These are phyloP conservation scores for Clarias batrachus DNA, from an alignment of 2,113 vertebrate genomes.

Conservation along the genomic window DNA sequence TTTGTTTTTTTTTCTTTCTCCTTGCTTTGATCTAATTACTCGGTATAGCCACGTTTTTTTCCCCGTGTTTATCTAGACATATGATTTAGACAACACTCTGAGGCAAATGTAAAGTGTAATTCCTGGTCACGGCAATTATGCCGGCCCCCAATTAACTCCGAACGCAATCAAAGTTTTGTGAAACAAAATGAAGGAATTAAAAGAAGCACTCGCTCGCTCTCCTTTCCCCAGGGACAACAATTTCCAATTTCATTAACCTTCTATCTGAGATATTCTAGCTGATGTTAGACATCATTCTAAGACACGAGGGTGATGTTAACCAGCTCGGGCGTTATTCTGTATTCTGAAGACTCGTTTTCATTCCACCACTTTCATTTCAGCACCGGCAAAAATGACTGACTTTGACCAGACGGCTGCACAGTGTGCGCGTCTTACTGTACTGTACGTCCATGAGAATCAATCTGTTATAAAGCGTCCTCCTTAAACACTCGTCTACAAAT, in stretches of 20 bases:
- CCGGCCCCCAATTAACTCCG: slow-evolving; percentile 6
- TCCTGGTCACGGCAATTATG: slow-evolving; percentile 20
- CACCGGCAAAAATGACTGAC: slow-evolving; percentile 33
- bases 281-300: slow-evolving; percentile 12
- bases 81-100: slow-evolving; percentile 19
- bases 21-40: slow-evolving; percentile 8
- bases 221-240: slow-evolving; percentile 6
- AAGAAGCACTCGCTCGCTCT: neutral
- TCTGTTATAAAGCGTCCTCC: slow-evolving; percentile 12
- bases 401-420: slow-evolving; percentile 25
- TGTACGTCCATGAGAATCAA: slow-evolving; percentile 36
- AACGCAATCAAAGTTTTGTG: slow-evolving; percentile 35
- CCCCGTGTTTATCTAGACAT: slow-evolving; percentile 7
- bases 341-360: slow-evolving; percentile 27
- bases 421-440: slow-evolving; percentile 16
- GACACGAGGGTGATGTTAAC: slow-evolving; percentile 8
- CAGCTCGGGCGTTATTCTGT: neutral
- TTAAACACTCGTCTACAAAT: slow-evolving; percentile 22
- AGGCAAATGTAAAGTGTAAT: slow-evolving; percentile 18
- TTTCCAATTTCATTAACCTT: slow-evolving; percentile 43
- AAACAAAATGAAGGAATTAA: slow-evolving; percentile 26
- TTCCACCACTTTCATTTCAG: slow-evolving; percentile 30
- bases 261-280: slow-evolving; percentile 15
- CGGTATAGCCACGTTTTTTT: neutral
- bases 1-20: neutral